phyloP scores from a whole-genome alignment of 2,888 invertebrate species.

The Scaptomyza reducta region DNA sequence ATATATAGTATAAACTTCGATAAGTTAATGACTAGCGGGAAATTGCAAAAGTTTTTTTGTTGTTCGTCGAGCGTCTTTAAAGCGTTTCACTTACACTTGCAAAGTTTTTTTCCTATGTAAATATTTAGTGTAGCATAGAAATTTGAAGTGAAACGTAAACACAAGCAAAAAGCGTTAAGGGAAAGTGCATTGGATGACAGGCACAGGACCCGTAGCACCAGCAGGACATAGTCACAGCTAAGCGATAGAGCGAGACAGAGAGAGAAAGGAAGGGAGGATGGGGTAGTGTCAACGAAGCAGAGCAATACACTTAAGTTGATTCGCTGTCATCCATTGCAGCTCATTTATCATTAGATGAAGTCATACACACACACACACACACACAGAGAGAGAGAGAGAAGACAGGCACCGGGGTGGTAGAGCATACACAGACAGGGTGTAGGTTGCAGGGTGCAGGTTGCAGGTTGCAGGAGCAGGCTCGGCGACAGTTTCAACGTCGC shows the following conservation, averaged over 20 bases:
- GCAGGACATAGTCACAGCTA: slow-evolving; percentile 27
- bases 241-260: background rate
- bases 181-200: slow-evolving; percentile 69
- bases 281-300: slow-evolving; percentile 64
- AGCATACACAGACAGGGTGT: slow-evolving; percentile 14
- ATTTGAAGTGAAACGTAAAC: slow-evolving; percentile 76
- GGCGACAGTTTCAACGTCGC: slow-evolving; percentile 72
- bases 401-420: slow-evolving; percentile 11
- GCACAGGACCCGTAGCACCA: slow-evolving; percentile 7
- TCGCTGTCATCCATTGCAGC: slow-evolving; percentile 83
- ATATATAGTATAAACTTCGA: slow-evolving; percentile 23
- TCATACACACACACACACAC: slow-evolving; percentile 53
- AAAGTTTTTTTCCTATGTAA: slow-evolving; percentile 62
- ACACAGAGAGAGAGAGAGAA: too few species aligned
- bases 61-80: slow-evolving; percentile 43
- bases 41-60: slow-evolving; percentile 33
- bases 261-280: slow-evolving; percentile 1
- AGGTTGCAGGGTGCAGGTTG: slow-evolving; percentile 16
- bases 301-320: slow-evolving; percentile 83
- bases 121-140: slow-evolving; percentile 74
- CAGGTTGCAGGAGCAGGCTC: slow-evolving; percentile 44
- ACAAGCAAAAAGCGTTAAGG: slow-evolving; percentile 71
- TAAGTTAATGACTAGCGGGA: slow-evolving; percentile 40
- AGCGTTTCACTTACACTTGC: slow-evolving; percentile 62
- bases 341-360: slow-evolving; percentile 82